Base-by-base conservation (phyloP, 2,113 vertebrate species). In the Etia nguti region DNA sequence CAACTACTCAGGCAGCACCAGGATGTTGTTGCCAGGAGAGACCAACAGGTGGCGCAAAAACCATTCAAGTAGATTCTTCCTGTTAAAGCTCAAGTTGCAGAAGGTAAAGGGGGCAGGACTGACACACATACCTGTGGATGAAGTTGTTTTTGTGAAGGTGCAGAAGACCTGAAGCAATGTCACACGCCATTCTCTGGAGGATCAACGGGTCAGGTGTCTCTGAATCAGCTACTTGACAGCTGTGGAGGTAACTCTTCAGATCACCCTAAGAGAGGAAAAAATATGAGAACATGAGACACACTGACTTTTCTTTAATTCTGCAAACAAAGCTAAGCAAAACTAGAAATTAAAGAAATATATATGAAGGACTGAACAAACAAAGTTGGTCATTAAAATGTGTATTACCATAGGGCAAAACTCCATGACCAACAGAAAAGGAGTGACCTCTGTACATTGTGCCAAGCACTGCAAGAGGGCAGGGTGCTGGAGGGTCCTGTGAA, bases 381-480 rank as follows among this genome's bases (percentile, higher is more conserved):
- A 9, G 48, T 5, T 75, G 5, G 26, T 50, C 1, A 26, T 65
- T 24, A 70, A 81, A 62, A 6, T 43, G 50, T 68, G 96, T 97
- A 97, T 96, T 94, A 99, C 99, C 98, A 99, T 94, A 0, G 98
- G 97, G 93, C 98, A 99, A 96, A 98, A 98, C 94, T 99, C 99
- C 98, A 99, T 98, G 92, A 99, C 97, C 95, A 99, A 96, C 94
- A 99, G 97, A 96, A 99, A 99, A 2, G 99, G 99, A 4, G 98
- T 99, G 94, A 98, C 97, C 96, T 99, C 99, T 0, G 97, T 95
- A 3, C 98, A 99, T 95, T 99, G 98, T 54, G 98, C 97, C 95
- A 99, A 96, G 94, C 98, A 99, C 93, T 98, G 98, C 90, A 99
- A 96, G 89, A 99, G 97, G 89, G 98, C 98, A 79, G 96, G 96